Percentiles rank a stretch among this genome's conserved stretches.
phyloP scores from a whole-genome alignment of 2,113 vertebrate genomes.

The Rhinogobius similis region DNA sequence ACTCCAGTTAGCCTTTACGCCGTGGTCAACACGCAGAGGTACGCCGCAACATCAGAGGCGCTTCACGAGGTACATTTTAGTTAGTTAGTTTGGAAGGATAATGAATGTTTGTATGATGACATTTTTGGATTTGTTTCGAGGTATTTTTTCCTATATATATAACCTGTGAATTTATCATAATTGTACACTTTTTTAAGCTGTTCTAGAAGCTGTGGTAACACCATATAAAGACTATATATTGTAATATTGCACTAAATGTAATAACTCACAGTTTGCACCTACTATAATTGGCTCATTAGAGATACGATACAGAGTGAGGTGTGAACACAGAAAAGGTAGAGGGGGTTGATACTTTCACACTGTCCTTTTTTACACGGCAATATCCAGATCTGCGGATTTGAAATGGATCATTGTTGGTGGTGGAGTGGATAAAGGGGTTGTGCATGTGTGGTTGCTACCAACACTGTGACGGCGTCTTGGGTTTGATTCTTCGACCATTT shows the following conservation, averaged over 20 bases:
- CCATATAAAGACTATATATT: background rate
- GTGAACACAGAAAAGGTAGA: constrained; percentile 20
- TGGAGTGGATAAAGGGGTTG: too few species aligned
- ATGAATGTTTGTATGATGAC: too few species aligned
- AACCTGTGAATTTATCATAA: too few species aligned
- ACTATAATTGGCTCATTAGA: background rate
- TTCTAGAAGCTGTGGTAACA: background rate
- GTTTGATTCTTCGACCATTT: too few species aligned
- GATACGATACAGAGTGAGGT: constrained; percentile 9
- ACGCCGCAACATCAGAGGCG: background rate
- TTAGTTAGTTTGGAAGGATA: too few species aligned
- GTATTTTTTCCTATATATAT: too few species aligned
- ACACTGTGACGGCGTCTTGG: too few species aligned
- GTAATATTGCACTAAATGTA: background rate
- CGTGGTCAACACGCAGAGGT: background rate
- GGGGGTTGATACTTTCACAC: background rate
- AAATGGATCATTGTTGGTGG: too few species aligned
- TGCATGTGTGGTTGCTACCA: too few species aligned
- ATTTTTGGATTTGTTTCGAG: too few species aligned
- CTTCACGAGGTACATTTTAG: too few species aligned
- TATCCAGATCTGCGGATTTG: too few species aligned
- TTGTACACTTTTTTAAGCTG: background rate
- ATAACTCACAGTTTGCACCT: background rate
- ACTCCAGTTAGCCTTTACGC: constrained; percentile 12
- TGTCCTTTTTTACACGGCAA: background rate